phyloP scores from a whole-genome alignment of 2,888 invertebrate species.

The Melanchra persicariae region DNA sequence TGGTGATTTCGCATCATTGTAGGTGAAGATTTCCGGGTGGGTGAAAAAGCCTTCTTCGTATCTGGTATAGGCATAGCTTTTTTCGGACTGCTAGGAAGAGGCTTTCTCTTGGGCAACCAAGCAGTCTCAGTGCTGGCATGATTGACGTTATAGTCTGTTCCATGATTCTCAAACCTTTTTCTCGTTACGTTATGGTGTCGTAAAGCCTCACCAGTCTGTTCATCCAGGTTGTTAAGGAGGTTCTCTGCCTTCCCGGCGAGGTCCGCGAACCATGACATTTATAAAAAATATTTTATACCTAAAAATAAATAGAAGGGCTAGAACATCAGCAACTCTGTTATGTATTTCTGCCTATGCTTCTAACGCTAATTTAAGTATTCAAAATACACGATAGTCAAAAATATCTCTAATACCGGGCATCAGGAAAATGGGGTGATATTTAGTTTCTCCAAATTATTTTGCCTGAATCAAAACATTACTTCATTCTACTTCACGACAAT shows the following conservation, averaged over 20 bases:
- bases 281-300: conserved; percentile 65
- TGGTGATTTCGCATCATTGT: conserved; percentile 48
- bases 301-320: conserved; percentile 53
- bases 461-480: conserved; percentile 57
- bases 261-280: conserved; percentile 94
- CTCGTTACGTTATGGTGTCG: conserved; percentile 80
- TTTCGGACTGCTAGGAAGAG: conserved; percentile 67
- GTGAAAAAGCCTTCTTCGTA: conserved; percentile 63
- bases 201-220: conserved; percentile 93
- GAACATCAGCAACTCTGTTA: neutral
- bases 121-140: conserved; percentile 66
- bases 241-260: conserved; percentile 94
- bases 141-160: conserved; percentile 57
- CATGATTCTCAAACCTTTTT: conserved; percentile 72
- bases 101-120: conserved; percentile 72
- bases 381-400: neutral
- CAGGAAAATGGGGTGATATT: conserved; percentile 43
- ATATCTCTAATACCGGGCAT: conserved; percentile 56
- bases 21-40: conserved; percentile 71
- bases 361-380: neutral
- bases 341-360: neutral
- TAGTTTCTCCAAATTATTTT: conserved; percentile 40
- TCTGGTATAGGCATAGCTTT: conserved; percentile 73
- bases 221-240: conserved; percentile 94
- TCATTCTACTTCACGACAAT: conserved; percentile 31